Evolutionary conservation across 2,113 vertebrate genomes (phyloP).

Genomic region (Elephantulus edwardii): DNA sequence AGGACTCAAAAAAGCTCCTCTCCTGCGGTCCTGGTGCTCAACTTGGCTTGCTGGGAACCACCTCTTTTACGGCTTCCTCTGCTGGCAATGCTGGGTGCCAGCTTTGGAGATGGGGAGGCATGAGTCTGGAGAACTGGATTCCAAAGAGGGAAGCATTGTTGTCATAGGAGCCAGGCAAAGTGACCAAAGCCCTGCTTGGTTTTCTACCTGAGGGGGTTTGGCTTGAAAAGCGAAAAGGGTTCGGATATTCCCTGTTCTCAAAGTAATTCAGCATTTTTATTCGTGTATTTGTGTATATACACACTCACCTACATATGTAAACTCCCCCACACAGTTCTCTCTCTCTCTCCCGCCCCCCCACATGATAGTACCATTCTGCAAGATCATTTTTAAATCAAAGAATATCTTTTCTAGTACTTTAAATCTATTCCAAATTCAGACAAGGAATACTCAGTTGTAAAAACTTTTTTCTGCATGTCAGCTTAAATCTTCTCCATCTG

Average conservation of each 20-base stretch:
- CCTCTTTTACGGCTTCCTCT: neutral
- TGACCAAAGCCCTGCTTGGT: neutral
- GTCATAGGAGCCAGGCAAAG: neutral
- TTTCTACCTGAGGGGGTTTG: constrained; percentile 49
- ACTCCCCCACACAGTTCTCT: neutral
- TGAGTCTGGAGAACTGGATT: neutral
- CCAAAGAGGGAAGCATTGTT: neutral
- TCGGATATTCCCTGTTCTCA: neutral
- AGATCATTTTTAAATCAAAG: constrained; percentile 70
- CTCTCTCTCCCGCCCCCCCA: neutral
- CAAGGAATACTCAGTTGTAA: constrained; percentile 47
- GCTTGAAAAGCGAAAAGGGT: constrained; percentile 4
- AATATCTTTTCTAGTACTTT: constrained; percentile 45
- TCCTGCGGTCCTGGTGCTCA: neutral
- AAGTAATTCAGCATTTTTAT: neutral
- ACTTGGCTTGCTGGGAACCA: neutral
- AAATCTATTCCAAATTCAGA: neutral
- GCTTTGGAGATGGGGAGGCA: neutral
- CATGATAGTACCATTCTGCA: neutral
- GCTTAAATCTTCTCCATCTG: neutral
- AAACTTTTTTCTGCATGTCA: constrained; percentile 49
- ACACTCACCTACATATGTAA: neutral
- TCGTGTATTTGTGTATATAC: fast-evolving
- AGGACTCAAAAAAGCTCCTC: neutral
- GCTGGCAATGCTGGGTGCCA: neutral